Conservation (phyloP, 1,140 invertebrate species). For the Achroia grisella region DNA sequence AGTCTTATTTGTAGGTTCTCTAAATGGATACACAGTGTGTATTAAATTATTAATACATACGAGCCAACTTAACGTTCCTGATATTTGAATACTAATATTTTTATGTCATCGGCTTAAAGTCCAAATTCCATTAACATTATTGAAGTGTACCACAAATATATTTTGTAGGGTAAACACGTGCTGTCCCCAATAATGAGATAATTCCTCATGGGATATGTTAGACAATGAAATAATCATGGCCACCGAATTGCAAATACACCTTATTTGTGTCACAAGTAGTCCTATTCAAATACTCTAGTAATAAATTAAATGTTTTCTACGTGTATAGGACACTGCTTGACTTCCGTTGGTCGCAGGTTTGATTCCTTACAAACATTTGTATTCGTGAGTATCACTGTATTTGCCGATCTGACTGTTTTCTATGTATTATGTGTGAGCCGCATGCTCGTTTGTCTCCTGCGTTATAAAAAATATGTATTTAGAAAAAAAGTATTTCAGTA, state of each 20-base stretch:
- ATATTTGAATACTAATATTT: neutral
- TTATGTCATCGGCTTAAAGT: neutral
- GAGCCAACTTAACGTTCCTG: conserved; percentile 9
- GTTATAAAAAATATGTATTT: too few species aligned
- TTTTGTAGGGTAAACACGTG: conserved; percentile 16
- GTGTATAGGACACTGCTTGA: too few species aligned
- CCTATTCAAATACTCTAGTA: too few species aligned
- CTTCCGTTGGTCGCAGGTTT: too few species aligned
- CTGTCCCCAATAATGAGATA: conserved; percentile 29
- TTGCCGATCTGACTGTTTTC: too few species aligned
- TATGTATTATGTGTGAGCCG: too few species aligned
- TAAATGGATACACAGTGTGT: too few species aligned
- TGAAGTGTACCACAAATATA: neutral
- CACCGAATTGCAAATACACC: conserved; percentile 20
- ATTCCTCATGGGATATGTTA: conserved; percentile 23
- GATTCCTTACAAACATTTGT: too few species aligned
- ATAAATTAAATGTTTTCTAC: too few species aligned
- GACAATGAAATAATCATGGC: conserved; percentile 22
- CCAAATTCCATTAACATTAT: neutral
- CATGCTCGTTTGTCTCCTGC: too few species aligned
- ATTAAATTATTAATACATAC: conserved; percentile 13
- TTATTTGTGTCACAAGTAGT: conserved; percentile 2
- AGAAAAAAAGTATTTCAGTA: too few species aligned
- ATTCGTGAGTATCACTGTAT: too few species aligned
- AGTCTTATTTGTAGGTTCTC: conserved; percentile 8